Evolutionary conservation across 2,888 invertebrate species (phyloP).

Genomic region (Aphelenchoides bicaudatus): DNA sequence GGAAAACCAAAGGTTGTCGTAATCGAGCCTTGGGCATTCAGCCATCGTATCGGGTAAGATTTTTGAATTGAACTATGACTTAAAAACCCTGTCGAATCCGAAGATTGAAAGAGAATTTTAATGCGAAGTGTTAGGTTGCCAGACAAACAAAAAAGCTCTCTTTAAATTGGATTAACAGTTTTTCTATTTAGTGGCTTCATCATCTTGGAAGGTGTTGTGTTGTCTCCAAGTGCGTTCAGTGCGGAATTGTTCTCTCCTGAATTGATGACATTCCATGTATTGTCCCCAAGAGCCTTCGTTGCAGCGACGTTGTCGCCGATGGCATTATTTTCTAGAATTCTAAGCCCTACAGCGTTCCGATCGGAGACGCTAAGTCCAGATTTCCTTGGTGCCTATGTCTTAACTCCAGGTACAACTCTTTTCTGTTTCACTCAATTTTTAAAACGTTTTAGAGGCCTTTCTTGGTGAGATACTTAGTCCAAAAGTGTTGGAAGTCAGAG

Average conservation of each 20-base stretch:
- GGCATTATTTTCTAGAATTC: neutral
- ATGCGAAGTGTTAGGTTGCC: too few relatives aligned
- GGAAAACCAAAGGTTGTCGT: slow-evolving; percentile 9
- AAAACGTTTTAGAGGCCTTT: neutral
- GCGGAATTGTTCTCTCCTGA: slow-evolving; percentile 9
- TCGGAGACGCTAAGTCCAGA: slow-evolving; percentile 1
- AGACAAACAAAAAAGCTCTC: too few relatives aligned
- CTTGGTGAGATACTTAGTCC: neutral
- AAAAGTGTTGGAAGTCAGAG: slow-evolving; percentile 1
- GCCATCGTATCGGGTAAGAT: slow-evolving; percentile 1
- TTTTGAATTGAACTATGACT: too few relatives aligned
- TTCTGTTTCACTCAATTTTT: neutral
- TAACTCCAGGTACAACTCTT: neutral
- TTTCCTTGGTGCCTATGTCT: slow-evolving; percentile 1
- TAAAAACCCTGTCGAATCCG: too few relatives aligned
- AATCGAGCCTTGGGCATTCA: slow-evolving; percentile 2
- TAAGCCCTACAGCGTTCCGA: slow-evolving; percentile 1
- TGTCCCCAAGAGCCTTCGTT: neutral
- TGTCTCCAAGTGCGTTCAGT: neutral
- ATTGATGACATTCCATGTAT: neutral
- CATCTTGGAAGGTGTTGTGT: neutral
- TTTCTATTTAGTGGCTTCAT: too few relatives aligned
- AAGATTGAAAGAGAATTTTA: neutral
- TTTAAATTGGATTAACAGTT: too few relatives aligned
- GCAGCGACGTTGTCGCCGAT: slow-evolving; percentile 1